Evolutionary conservation across 2,113 vertebrate genomes (phyloP).

Genomic region (Elephas maximus): DNA sequence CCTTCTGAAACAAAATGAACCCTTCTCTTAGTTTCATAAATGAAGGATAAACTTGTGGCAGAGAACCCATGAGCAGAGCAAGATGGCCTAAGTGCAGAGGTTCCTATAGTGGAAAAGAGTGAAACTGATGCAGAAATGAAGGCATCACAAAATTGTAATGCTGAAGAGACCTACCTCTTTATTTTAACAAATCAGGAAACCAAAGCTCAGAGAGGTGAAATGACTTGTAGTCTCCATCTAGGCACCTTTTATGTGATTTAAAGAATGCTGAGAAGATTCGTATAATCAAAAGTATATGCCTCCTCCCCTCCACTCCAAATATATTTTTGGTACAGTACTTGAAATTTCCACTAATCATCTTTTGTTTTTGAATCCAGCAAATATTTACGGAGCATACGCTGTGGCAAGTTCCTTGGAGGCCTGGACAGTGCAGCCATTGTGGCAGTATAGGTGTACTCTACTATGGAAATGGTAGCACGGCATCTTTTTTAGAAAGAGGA

Average conservation of each 20-base stretch:
- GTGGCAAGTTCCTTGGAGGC: neutral
- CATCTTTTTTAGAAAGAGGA: conserved; percentile 17
- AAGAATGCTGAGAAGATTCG: neutral
- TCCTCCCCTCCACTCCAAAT: neutral
- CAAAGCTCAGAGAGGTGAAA: neutral
- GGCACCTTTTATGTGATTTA: neutral
- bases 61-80: neutral
- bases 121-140: neutral
- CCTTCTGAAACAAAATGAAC: neutral
- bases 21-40: neutral
- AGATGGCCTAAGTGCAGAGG: neutral
- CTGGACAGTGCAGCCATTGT: neutral
- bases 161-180: neutral
- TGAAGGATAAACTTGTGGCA: neutral
- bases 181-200: neutral
- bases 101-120: neutral
- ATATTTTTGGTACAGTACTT: conserved; percentile 1
- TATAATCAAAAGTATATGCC: conserved; percentile 5
- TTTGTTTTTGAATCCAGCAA: neutral
- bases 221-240: neutral
- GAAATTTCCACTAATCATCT: neutral
- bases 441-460: neutral
- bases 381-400: neutral
- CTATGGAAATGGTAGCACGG: conserved; percentile 1
- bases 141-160: neutral